These are phyloP conservation scores for Stomatorhinus walkeri DNA, from an alignment of 2,797 vertebrate species.

Conservation along the genomic window DNA sequence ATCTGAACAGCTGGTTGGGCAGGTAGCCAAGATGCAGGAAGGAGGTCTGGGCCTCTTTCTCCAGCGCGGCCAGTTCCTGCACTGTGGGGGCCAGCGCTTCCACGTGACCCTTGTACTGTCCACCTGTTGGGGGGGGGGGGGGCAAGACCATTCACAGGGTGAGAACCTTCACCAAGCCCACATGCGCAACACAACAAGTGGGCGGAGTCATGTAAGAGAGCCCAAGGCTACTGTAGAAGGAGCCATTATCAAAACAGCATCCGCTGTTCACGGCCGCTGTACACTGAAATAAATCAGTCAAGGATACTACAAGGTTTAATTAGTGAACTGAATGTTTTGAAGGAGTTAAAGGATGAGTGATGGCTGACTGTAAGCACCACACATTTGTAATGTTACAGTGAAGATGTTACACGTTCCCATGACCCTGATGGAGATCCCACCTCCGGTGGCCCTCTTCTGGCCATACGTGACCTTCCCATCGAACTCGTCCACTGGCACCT, in stretches of 20 bases:
- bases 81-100: slow-evolving; percentile 90
- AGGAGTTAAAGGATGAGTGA: background rate
- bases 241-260: background rate
- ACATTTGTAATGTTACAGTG: background rate
- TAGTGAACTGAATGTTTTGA: background rate
- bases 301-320: background rate
- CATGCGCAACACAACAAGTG: background rate
- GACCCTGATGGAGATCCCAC: slow-evolving; percentile 47
- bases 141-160: background rate
- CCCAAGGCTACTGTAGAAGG: background rate
- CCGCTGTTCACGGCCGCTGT: background rate
- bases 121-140: slow-evolving; percentile 59
- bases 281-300: background rate
- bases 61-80: slow-evolving; percentile 83
- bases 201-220: background rate
- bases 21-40: slow-evolving; percentile 92
- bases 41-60: slow-evolving; percentile 91
- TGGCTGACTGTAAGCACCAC: background rate
- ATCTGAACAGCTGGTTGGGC: slow-evolving; percentile 90
- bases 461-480: slow-evolving; percentile 95
- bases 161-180: background rate
- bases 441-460: slow-evolving; percentile 71
- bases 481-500: slow-evolving; percentile 91
- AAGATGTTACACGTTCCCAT: background rate
- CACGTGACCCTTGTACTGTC: slow-evolving; percentile 89